Conservation (phyloP, 2,888 invertebrate species). For the Lithophane leautieri region DNA sequence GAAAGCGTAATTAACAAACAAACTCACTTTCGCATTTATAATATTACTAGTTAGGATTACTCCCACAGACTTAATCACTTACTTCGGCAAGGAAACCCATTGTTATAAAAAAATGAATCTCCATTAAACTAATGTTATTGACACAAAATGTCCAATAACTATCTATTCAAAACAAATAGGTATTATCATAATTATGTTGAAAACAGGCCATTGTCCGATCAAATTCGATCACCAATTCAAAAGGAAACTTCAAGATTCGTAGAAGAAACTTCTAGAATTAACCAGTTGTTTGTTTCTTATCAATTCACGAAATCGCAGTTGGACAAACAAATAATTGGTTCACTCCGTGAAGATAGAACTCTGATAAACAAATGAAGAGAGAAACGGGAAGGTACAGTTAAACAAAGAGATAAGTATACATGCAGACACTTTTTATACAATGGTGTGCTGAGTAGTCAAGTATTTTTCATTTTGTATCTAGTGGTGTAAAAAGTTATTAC, state of each 20-base stretch:
- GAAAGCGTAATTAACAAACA: too few species aligned
- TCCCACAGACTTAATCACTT: neutral
- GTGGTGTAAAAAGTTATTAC: too few species aligned
- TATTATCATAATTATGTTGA: neutral
- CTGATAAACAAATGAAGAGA: constrained; percentile 18
- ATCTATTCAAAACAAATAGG: neutral
- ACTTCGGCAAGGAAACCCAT: neutral
- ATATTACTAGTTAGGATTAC: neutral
- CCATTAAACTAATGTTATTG: neutral
- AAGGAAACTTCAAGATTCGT: constrained; percentile 21
- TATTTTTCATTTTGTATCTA: too few species aligned
- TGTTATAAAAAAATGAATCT: neutral
- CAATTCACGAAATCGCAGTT: constrained; percentile 49
- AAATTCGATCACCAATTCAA: constrained; percentile 7
- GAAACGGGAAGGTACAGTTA: neutral
- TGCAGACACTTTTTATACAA: neutral
- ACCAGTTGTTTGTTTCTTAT: constrained; percentile 57
- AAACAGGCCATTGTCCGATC: neutral
- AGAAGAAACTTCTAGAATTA: constrained; percentile 34
- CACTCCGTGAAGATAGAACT: constrained; percentile 31
- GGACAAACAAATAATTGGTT: constrained; percentile 56
- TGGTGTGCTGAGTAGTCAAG: neutral
- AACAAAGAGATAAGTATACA: neutral
- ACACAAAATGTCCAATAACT: neutral
- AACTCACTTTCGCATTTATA: too few species aligned